Conservation (phyloP, 2,113 vertebrate species). For the Erpornis zantholeuca region DNA sequence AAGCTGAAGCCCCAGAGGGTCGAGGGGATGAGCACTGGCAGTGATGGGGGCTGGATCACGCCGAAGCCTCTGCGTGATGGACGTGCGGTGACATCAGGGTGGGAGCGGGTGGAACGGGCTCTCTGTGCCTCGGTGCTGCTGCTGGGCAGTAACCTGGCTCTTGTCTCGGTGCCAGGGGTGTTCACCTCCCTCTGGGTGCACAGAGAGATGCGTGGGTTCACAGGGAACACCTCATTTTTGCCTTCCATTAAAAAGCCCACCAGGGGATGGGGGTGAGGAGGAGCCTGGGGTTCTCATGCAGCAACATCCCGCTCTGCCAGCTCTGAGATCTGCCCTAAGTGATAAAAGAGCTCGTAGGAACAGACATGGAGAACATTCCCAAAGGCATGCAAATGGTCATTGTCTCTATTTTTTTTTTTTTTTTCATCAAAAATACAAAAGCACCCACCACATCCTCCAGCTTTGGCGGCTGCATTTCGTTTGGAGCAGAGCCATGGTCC, state of each 20-base stretch:
- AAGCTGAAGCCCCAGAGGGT: not conserved
- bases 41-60: not conserved
- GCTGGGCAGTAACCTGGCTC: not conserved
- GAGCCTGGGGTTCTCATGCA: constrained; percentile 32
- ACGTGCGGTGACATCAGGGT: not conserved
- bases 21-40: not conserved
- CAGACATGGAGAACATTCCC: constrained; percentile 52
- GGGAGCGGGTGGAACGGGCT: not conserved
- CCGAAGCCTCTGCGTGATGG: not conserved
- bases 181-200: not conserved
- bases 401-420: constrained; percentile 7
- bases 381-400: constrained; percentile 62
- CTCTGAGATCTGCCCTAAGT: not conserved
- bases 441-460: constrained; percentile 5
- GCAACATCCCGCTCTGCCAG: constrained; percentile 14
- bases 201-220: not conserved
- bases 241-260: not conserved
- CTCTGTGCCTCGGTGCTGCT: not conserved
- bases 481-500: not conserved
- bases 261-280: not conserved
- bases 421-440: constrained; percentile 71
- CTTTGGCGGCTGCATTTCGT: not conserved
- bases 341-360: constrained; percentile 5
- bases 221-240: not conserved
- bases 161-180: not conserved